These are phyloP conservation scores for Phania funesta DNA, from an alignment of 2,888 invertebrate species.

Conservation along the genomic window DNA sequence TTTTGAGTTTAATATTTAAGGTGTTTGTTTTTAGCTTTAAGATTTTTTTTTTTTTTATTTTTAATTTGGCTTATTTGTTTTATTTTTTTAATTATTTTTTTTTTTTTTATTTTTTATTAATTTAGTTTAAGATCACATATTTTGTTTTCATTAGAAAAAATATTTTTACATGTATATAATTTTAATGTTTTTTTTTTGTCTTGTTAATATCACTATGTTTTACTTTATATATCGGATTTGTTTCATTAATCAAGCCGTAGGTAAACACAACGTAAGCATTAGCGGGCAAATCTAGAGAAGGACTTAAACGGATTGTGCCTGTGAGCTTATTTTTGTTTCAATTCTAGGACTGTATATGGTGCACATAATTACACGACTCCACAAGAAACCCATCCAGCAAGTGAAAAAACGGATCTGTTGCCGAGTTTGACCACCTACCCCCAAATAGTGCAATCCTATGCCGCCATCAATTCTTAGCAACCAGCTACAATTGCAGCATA, in stretches of 20 bases:
- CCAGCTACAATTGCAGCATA: no score
- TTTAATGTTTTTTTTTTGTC: slow-evolving; percentile 40
- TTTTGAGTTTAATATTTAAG: slow-evolving; percentile 20
- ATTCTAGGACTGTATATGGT: no score
- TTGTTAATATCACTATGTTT: slow-evolving; percentile 65
- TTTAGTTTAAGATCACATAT: slow-evolving; percentile 66
- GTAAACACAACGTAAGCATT: background rate
- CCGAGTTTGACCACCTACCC: no score
- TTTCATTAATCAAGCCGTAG: background rate
- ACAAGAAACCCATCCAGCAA: no score
- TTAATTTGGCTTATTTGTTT: slow-evolving; percentile 64
- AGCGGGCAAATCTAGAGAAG: background rate
- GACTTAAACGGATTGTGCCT: background rate
- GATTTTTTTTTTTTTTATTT: slow-evolving; percentile 33
- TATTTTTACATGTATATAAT: slow-evolving; percentile 13
- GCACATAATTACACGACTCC: no score
- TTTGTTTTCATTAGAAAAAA: slow-evolving; percentile 53
- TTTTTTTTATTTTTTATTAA: slow-evolving; percentile 60
- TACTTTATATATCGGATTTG: slow-evolving; percentile 36
- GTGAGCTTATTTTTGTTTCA: background rate
- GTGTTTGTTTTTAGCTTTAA: slow-evolving; percentile 39
- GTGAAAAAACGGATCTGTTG: no score
- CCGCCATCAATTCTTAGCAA: no score
- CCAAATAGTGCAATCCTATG: no score
- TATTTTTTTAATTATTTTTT: slow-evolving; percentile 56